These are phyloP conservation scores for Catostomus latipinnis DNA, from an alignment of 2,797 vertebrate species.

Conservation along the genomic window DNA sequence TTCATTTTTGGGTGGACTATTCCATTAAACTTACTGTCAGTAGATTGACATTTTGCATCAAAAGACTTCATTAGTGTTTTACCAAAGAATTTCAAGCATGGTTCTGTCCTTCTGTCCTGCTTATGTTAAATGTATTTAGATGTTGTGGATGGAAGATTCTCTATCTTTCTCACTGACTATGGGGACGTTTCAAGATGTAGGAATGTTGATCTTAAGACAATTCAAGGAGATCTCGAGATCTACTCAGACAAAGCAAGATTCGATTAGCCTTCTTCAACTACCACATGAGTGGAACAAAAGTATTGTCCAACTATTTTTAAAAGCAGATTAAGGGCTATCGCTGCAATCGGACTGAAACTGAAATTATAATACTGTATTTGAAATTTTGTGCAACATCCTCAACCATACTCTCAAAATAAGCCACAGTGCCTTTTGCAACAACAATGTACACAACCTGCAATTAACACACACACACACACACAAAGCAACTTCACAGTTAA, in stretches of 20 bases:
- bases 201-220: background rate
- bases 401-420: no score
- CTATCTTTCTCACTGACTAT: constrained; percentile 15
- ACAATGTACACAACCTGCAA: no score
- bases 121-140: constrained; percentile 40
- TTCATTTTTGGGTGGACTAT: no score
- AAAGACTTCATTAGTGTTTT: constrained; percentile 60
- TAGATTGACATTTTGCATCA: constrained; percentile 51
- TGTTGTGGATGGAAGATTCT: constrained; percentile 15
- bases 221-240: background rate
- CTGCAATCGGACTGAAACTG: background rate
- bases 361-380: background rate
- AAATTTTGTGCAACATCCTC: background rate
- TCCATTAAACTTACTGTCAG: constrained; percentile 59
- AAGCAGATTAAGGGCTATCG: background rate
- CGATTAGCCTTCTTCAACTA: background rate
- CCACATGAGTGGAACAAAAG: background rate
- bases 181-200: constrained; percentile 3
- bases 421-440: background rate
- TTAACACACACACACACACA: no score
- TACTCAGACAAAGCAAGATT: constrained; percentile 15
- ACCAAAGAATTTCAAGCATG: constrained; percentile 28
- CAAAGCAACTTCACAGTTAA: no score
- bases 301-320: background rate
- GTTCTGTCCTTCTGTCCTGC: constrained; percentile 11